These are phyloP conservation scores for Tenualosa thibaudeaui DNA, from an alignment of 2,797 vertebrate species.

Conservation along the genomic window DNA sequence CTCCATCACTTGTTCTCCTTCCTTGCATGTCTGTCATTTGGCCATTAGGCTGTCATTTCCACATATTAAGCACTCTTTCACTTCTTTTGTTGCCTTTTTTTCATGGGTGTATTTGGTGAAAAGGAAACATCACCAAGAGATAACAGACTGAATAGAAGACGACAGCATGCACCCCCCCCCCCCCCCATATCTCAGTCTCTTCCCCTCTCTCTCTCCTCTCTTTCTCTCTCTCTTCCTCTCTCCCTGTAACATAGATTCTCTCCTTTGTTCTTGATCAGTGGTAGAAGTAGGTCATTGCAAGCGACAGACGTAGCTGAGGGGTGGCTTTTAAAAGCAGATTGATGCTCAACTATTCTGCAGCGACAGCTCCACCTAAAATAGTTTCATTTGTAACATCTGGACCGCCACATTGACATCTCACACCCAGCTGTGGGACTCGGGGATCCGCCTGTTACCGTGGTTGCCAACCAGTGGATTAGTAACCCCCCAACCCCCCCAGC, in stretches of 20 bases:
- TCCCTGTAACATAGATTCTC: conserved; percentile 22
- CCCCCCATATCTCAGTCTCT: conserved; percentile 33
- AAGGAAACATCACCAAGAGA: conserved; percentile 57
- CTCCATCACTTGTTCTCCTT: conserved; percentile 38
- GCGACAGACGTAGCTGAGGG: conserved; percentile 63
- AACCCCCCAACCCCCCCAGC: conserved; percentile 2
- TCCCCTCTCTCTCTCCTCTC: conserved; percentile 34
- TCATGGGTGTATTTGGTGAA: conserved; percentile 46
- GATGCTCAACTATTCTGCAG: conserved; percentile 57
- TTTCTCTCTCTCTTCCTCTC: conserved; percentile 13
- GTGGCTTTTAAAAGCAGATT: conserved; percentile 63
- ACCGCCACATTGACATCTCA: conserved; percentile 29
- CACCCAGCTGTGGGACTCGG: conserved; percentile 4
- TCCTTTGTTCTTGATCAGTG: conserved; percentile 61
- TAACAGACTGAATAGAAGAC: conserved; percentile 51
- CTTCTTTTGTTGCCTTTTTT: conserved; percentile 50
- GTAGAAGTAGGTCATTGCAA: conserved; percentile 68
- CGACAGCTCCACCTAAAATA: conserved; percentile 49
- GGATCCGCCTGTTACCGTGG: conserved; percentile 30
- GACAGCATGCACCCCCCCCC: conserved; percentile 48
- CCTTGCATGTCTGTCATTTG: conserved; percentile 44
- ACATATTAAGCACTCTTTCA: conserved; percentile 53
- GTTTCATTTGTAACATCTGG: conserved; percentile 54
- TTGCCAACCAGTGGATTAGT: conserved; percentile 44
- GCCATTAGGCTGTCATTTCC: conserved; percentile 51